phyloP scores from a whole-genome alignment of 2,888 invertebrate genomes.

The Lysandra bellargus region DNA sequence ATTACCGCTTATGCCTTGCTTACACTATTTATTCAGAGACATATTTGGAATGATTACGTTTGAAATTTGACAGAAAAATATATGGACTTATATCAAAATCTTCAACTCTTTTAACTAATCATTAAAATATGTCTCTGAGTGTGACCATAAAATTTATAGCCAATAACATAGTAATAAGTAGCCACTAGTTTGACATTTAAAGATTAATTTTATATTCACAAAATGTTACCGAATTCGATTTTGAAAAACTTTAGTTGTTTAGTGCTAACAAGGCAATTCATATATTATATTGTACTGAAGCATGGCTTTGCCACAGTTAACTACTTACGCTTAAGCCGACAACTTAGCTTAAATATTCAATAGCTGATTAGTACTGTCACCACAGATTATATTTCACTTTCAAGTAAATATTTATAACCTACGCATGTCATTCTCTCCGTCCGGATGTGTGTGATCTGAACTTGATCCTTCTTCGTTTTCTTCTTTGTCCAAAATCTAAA shows the following conservation, averaged over 20 bases:
- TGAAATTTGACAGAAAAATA: no score
- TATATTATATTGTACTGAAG: constrained; percentile 2
- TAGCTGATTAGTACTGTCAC: constrained; percentile 5
- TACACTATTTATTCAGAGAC: neutral
- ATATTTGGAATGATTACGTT: no score
- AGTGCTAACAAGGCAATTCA: neutral
- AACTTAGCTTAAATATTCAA: neutral
- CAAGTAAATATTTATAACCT: constrained; percentile 41
- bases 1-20: neutral
- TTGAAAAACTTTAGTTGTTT: no score
- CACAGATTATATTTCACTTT: constrained; percentile 13
- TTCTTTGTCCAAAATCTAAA: constrained; percentile 75
- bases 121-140: no score
- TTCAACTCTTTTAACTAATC: no score
- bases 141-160: no score
- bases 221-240: no score
- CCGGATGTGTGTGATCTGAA: constrained; percentile 71
- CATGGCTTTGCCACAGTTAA: neutral
- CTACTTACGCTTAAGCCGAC: constrained; percentile 19
- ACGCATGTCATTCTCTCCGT: constrained; percentile 73
- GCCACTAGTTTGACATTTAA: no score
- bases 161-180: no score
- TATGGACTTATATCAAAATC: no score
- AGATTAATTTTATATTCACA: no score
- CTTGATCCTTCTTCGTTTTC: constrained; percentile 72